phyloP scores from a whole-genome alignment of 1,140 invertebrate genomes.

The Goniozus legneri region DNA sequence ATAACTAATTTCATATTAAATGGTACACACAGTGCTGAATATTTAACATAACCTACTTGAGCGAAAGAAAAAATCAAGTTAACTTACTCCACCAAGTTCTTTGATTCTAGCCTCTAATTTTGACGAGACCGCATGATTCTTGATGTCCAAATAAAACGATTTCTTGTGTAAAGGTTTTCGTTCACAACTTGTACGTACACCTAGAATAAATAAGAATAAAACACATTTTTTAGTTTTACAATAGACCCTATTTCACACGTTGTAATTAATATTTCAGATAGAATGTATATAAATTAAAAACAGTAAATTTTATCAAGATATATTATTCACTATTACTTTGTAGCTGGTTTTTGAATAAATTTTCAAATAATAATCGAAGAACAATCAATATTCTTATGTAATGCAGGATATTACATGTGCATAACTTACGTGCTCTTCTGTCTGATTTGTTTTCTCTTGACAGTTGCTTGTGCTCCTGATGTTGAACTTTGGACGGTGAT shows the following conservation, averaged over 20 bases:
- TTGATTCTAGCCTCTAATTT: constrained; percentile 64
- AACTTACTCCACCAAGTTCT: constrained; percentile 65
- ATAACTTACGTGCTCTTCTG: constrained; percentile 25
- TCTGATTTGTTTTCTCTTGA: constrained; percentile 24
- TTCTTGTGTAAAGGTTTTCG: constrained; percentile 59
- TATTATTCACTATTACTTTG: constrained; percentile 4
- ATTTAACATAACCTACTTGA: no score
- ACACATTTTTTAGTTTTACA: constrained; percentile 1
- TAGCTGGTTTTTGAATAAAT: constrained; percentile 1
- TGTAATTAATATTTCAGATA: not conserved
- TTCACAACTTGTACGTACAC: constrained; percentile 42
- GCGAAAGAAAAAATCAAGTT: no score
- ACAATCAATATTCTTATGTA: constrained; percentile 1
- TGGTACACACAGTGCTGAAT: no score
- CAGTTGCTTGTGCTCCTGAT: constrained; percentile 36
- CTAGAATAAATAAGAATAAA: constrained; percentile 25
- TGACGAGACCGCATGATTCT: constrained; percentile 60
- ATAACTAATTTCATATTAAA: no score
- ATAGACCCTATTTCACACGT: not conserved
- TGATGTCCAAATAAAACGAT: constrained; percentile 69
- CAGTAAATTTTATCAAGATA: no score
- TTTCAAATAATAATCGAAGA: constrained; percentile 7
- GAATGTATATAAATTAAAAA: not conserved
- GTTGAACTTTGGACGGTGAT: constrained; percentile 48
- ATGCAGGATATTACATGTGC: not conserved